Conservation (phyloP, 2,113 vertebrate genomes). For the Ornithorhynchus anatinus region DNA sequence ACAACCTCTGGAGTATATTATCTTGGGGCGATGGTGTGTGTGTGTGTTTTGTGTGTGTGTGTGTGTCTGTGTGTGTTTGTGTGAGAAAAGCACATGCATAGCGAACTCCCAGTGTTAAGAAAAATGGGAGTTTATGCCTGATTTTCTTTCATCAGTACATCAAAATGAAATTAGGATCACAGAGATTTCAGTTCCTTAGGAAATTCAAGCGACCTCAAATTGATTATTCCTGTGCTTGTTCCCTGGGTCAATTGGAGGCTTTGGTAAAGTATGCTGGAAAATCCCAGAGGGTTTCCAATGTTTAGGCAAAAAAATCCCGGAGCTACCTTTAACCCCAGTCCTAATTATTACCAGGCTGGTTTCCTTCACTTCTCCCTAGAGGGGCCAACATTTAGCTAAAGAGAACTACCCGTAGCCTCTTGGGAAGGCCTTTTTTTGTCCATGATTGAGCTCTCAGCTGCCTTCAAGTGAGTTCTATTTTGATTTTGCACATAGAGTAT, state of each 20-base stretch:
- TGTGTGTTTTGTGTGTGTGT: too few species aligned
- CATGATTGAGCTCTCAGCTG: not conserved
- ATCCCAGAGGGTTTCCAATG: too few species aligned
- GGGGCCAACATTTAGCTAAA: not conserved
- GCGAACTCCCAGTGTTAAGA: too few species aligned
- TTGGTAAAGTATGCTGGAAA: too few species aligned
- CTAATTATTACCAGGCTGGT: too few species aligned
- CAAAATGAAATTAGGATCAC: not conserved
- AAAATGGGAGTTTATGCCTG: too few species aligned
- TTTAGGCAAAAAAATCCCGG: too few species aligned
- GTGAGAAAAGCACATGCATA: too few species aligned
- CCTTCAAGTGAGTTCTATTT: not conserved
- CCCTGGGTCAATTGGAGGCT: not conserved
- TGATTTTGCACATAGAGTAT: not conserved
- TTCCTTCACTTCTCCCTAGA: too few species aligned
- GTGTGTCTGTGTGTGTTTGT: too few species aligned
- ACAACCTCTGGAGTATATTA: not conserved
- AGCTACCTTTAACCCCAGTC: too few species aligned
- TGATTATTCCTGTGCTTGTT: not conserved
- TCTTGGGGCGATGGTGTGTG: too few species aligned
- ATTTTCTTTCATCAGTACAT: not conserved
- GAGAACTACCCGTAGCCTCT: not conserved
- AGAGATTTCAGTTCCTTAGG: not conserved
- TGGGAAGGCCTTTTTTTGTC: not conserved
- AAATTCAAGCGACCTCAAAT: not conserved